phyloP scores from a whole-genome alignment of 2,113 vertebrate species.

The Bubo bubo region DNA sequence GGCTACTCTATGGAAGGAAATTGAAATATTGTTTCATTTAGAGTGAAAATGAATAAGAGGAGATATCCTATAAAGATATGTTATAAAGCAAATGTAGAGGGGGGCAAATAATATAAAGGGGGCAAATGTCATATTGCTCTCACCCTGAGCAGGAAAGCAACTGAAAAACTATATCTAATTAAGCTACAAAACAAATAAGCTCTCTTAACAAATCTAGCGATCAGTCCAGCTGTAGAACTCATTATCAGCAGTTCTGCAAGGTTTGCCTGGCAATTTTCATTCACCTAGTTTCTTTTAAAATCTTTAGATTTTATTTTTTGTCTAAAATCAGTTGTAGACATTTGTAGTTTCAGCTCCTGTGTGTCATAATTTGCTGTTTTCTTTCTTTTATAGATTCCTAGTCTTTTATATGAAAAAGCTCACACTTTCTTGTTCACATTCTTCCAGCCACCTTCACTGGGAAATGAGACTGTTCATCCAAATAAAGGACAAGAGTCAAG shows the following conservation, averaged over 20 bases:
- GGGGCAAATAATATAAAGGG: neutral
- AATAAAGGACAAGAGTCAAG: neutral
- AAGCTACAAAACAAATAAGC: neutral
- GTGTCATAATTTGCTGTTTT: neutral
- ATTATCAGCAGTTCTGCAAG: neutral
- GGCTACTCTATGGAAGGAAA: neutral
- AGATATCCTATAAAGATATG: neutral
- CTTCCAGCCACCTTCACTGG: neutral
- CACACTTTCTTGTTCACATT: neutral
- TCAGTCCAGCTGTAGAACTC: neutral
- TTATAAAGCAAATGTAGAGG: neutral
- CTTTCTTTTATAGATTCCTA: neutral
- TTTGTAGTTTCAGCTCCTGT: neutral
- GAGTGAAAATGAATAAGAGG: neutral
- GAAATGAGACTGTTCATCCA: neutral
- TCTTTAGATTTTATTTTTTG: neutral
- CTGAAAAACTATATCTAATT: neutral
- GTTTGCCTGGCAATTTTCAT: neutral
- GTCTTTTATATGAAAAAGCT: neutral
- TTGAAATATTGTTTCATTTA: slow-evolving; percentile 43
- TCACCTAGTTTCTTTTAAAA: neutral
- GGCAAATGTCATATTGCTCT: neutral
- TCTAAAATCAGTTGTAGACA: neutral
- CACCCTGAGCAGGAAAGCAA: neutral
- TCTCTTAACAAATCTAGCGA: neutral